phyloP scores from a whole-genome alignment of 2,113 vertebrate species.

The Paratilapia polleni region DNA sequence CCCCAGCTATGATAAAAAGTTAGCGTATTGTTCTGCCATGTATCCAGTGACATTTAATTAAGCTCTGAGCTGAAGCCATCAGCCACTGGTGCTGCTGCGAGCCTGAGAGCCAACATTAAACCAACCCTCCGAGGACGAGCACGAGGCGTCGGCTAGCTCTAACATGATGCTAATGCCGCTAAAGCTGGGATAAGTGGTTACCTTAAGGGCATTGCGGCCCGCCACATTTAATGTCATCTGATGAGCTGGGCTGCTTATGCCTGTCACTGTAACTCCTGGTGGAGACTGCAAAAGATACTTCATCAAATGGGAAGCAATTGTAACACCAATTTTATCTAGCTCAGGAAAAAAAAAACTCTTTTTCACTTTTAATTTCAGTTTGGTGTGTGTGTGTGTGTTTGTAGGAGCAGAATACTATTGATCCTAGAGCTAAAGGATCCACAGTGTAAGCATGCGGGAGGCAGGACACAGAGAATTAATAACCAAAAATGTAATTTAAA shows the following conservation, averaged over 20 bases:
- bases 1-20: neutral
- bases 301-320: neutral
- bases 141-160: neutral
- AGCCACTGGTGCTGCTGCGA: conserved; percentile 21
- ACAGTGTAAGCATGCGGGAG: neutral
- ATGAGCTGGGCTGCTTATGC: conserved; percentile 2
- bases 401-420: neutral
- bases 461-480: neutral
- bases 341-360: neutral
- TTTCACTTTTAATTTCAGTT: neutral
- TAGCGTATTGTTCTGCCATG: conserved; percentile 23
- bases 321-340: neutral
- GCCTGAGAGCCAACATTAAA: conserved; percentile 47
- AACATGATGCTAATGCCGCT: conserved; percentile 45
- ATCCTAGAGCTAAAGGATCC: neutral
- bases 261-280: conserved; percentile 3
- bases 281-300: conserved; percentile 6
- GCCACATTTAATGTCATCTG: conserved; percentile 32
- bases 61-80: conserved; percentile 13
- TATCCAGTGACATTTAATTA: conserved; percentile 66
- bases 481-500: neutral
- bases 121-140: conserved; percentile 36
- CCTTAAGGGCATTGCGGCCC: conserved; percentile 29
- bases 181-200: conserved; percentile 54
- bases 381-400: neutral